Conservation (phyloP, 2,113 vertebrate genomes). For the Pitta sordida region DNA sequence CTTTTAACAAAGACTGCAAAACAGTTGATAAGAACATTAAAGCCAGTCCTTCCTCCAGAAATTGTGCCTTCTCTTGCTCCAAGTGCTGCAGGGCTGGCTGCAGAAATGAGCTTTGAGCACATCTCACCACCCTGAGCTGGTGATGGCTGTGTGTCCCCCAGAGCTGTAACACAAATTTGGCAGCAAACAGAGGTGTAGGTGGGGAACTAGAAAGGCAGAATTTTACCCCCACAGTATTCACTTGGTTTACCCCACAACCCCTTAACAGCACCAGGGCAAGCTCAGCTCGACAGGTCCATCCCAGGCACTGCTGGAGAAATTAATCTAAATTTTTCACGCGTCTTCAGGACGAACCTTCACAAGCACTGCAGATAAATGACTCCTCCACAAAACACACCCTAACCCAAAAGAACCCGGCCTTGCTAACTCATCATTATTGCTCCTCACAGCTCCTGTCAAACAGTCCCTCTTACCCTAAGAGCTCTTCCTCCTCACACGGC, state of each 20-base stretch:
- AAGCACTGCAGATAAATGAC: background rate
- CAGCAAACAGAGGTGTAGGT: background rate
- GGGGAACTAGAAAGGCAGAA: background rate
- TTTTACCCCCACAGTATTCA: background rate
- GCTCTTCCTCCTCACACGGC: background rate
- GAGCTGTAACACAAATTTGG: background rate
- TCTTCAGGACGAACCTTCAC: background rate
- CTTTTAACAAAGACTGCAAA: conserved; percentile 49
- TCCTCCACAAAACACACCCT: background rate
- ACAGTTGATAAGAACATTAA: conserved; percentile 47
- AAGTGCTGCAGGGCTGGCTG: background rate
- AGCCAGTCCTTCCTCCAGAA: conserved; percentile 15
- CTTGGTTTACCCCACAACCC: background rate
- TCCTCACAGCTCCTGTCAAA: background rate
- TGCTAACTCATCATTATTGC: background rate
- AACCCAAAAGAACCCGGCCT: background rate
- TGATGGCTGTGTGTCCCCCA: background rate
- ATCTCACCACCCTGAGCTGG: background rate
- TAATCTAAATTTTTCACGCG: background rate
- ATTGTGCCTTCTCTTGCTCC: background rate
- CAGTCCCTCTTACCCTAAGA: background rate
- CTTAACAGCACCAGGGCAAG: background rate
- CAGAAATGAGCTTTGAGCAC: background rate
- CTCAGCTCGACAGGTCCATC: background rate
- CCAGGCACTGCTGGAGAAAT: background rate